phyloP scores from a whole-genome alignment of 2,797 vertebrate genomes.

The Sparidentex hasta region DNA sequence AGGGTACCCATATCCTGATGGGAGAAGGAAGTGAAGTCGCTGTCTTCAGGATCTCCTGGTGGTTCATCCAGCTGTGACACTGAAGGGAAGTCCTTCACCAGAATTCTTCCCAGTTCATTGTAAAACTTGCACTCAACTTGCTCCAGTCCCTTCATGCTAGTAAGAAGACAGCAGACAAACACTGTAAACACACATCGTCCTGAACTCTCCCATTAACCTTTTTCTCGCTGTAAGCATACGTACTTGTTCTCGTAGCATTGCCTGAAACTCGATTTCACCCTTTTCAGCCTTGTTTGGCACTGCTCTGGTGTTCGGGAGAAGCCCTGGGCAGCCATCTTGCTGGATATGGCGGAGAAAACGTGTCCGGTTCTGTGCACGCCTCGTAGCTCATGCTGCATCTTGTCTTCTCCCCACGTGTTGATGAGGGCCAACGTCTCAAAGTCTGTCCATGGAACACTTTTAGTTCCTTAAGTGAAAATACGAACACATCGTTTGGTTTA shows the following conservation, averaged over 20 bases:
- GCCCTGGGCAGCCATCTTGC: constrained; percentile 75
- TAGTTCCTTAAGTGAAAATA: constrained; percentile 62
- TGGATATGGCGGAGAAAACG: constrained; percentile 80
- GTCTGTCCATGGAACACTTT: constrained; percentile 83
- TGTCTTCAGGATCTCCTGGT: constrained; percentile 64
- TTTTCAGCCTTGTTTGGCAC: constrained; percentile 83
- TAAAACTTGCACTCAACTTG: constrained; percentile 82
- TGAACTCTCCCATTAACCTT: background rate
- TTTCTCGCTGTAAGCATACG: background rate
- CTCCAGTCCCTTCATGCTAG: constrained; percentile 74
- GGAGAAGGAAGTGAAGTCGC: constrained; percentile 55
- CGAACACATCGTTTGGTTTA: background rate
- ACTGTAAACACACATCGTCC: background rate
- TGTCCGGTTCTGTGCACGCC: constrained; percentile 78
- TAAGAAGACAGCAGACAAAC: background rate
- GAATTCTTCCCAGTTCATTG: constrained; percentile 78
- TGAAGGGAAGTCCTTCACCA: constrained; percentile 72
- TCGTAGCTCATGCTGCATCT: constrained; percentile 75
- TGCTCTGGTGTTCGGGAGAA: constrained; percentile 83
- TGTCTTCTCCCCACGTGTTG: constrained; percentile 81
- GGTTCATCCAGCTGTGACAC: constrained; percentile 57
- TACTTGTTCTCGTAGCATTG: constrained; percentile 85
- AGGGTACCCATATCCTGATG: constrained; percentile 72
- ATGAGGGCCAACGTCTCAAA: constrained; percentile 82
- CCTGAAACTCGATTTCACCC: constrained; percentile 81